Base-by-base conservation (phyloP, 2,888 invertebrate genomes). In the Apantesis nais region DNA sequence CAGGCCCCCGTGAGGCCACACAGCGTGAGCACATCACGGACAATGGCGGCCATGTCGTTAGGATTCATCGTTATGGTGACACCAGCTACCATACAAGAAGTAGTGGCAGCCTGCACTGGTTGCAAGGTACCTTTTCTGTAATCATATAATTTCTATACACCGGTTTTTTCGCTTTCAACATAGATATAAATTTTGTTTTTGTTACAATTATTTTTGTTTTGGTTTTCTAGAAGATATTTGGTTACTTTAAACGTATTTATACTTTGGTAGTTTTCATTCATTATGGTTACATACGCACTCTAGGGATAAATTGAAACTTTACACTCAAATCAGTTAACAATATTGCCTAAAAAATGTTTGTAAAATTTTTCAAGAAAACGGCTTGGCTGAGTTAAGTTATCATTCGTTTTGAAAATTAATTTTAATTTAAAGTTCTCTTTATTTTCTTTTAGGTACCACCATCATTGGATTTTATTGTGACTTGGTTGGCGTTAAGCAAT, bases 1-100 rank as follows among this genome's bases (percentile, higher is more conserved):
- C 94, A 90, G 81, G 88, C 90, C 7, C 93, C 93, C 58, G 97
- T 97, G 12, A 83, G 97, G 83, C 96, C 97, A 70, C 96, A 97
- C 84, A 97, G 97, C 86, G 97, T 97, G 66, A 97, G 97, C 79
- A 97, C 98, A 25, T 98, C 98, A 60, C 95, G 98, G 83, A 98
- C 98, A 76, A 98, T 98, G 98, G 98, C 98, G 0, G 98, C 98
- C 67, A 98, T 98, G 97, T 98, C 98, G 74, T 95, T 98, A 86
- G 98, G 98, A 72, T 98, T 98, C 95, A 98, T 98, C 87, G 98
- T 98, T 72, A 97, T 98, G 96, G 98, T 98, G 79, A 98, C 98
- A 73, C 98, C 98, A 62, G 98, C 98, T 96, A 98, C 98, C 66
- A 98, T 98, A 81, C 98, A 98, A 93, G 98, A 98, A 95, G 98